phyloP scores from a whole-genome alignment of 2,888 invertebrate species.

The Spilosoma lubricipeda region DNA sequence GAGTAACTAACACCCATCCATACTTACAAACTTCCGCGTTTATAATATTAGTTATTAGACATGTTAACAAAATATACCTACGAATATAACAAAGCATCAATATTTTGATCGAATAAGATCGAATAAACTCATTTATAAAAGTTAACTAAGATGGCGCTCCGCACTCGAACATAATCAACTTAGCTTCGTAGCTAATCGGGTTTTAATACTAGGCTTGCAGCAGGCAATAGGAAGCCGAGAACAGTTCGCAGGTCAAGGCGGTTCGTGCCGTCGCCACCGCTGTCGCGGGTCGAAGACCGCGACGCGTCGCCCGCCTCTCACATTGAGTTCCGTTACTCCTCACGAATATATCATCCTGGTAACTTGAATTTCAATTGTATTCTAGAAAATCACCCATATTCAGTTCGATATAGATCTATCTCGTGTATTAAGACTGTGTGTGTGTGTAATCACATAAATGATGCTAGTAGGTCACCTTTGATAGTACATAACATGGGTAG shows the following conservation, averaged over 20 bases:
- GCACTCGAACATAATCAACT: slow-evolving; percentile 42
- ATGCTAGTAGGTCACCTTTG: slow-evolving; percentile 48
- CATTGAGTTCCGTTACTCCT: slow-evolving; percentile 77
- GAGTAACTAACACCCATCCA: no score
- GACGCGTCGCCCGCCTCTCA: slow-evolving; percentile 63
- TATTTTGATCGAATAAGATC: neutral
- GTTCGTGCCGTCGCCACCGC: slow-evolving; percentile 59
- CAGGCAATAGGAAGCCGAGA: slow-evolving; percentile 67
- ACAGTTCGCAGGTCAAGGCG: slow-evolving; percentile 78
- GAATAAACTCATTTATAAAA: slow-evolving; percentile 7
- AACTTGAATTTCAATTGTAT: slow-evolving; percentile 21
- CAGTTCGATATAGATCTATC: slow-evolving; percentile 22
- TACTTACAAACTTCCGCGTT: no score
- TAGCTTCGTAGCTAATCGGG: slow-evolving; percentile 47
- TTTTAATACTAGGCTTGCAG: slow-evolving; percentile 68
- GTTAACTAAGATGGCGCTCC: slow-evolving; percentile 26
- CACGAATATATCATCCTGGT: slow-evolving; percentile 61
- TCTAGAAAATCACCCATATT: slow-evolving; percentile 3
- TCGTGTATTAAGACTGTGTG: slow-evolving; percentile 27
- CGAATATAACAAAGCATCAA: neutral
- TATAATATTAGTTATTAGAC: neutral
- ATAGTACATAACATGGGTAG: slow-evolving; percentile 28
- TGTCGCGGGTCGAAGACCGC: slow-evolving; percentile 76
- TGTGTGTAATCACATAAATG: slow-evolving; percentile 44
- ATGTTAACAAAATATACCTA: neutral